Percentiles rank a stretch among this genome's conserved stretches.
Evolutionary conservation across 2,888 invertebrate species (phyloP).

Genomic region (Lepas anatifera): DNA sequence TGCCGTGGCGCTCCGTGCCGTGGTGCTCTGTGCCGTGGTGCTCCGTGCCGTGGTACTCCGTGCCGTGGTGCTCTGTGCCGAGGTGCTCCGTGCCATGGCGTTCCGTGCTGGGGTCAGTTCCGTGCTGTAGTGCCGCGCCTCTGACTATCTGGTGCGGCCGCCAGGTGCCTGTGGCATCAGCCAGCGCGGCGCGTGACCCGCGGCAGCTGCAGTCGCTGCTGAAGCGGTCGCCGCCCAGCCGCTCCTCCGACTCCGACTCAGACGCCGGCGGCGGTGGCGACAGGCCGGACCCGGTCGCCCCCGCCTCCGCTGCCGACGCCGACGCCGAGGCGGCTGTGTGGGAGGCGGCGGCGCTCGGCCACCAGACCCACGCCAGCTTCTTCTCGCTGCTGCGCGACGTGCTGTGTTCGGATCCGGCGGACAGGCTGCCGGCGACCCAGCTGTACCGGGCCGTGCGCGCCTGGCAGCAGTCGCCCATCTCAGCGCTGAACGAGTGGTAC

Average conservation of each 20-base stretch:
- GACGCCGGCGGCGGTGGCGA: background rate
- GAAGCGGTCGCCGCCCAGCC: background rate
- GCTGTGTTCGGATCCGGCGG: constrained; percentile 52
- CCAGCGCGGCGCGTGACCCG: background rate
- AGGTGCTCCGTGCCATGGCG: too few relatives aligned
- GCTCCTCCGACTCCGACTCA: background rate
- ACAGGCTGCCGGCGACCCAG: constrained; percentile 63
- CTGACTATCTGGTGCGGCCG: too few relatives aligned
- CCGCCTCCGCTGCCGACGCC: background rate
- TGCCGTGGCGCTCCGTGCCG: too few relatives aligned
- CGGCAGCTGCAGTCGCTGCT: background rate
- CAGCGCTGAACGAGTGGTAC: constrained; percentile 34
- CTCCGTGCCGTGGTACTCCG: too few relatives aligned
- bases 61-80: too few relatives aligned
- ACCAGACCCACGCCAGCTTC: constrained; percentile 39
- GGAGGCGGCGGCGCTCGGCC: constrained; percentile 6
- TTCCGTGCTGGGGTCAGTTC: too few relatives aligned
- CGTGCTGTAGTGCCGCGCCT: too few relatives aligned
- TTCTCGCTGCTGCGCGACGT: constrained; percentile 77
- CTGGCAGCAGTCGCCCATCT: constrained; percentile 34
- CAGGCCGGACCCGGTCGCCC: background rate
- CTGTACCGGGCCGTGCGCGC: constrained; percentile 41
- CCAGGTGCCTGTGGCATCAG: background rate
- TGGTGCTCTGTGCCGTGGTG: too few relatives aligned
- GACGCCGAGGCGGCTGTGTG: background rate